phyloP scores from a whole-genome alignment of 2,797 vertebrate genomes.

The Acomys russatus region DNA sequence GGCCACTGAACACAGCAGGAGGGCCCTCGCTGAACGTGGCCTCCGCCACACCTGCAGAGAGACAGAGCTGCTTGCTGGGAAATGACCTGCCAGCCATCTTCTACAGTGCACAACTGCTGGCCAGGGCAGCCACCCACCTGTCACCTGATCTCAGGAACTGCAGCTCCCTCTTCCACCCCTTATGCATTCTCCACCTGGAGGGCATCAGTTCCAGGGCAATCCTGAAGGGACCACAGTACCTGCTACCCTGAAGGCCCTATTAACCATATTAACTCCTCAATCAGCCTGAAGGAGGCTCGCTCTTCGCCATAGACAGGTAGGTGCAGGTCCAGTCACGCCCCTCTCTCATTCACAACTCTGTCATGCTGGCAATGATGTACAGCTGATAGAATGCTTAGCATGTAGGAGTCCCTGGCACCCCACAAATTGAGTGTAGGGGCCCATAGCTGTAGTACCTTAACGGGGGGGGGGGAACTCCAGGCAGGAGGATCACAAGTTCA shows the following conservation, averaged over 20 bases:
- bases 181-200: background rate
- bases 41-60: slow-evolving; percentile 92
- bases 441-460: background rate
- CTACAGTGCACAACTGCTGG: background rate
- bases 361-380: background rate
- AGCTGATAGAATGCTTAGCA: background rate
- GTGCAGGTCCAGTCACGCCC: background rate
- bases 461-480: background rate
- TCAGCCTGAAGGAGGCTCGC: background rate
- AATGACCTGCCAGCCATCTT: too few relatives aligned
- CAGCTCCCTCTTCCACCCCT: background rate
- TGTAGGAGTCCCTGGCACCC: background rate
- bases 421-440: background rate
- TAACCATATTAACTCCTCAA: background rate
- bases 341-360: background rate
- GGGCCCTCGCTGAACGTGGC: slow-evolving; percentile 92
- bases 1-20: slow-evolving; percentile 88
- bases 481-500: background rate
- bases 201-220: background rate
- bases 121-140: background rate
- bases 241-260: background rate
- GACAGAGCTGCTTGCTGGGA: background rate
- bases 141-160: background rate
- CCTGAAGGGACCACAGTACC: background rate
- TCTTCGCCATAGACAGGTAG: background rate